These are phyloP conservation scores for Antechinus flavipes DNA, from an alignment of 2,113 vertebrate genomes.

Conservation along the genomic window DNA sequence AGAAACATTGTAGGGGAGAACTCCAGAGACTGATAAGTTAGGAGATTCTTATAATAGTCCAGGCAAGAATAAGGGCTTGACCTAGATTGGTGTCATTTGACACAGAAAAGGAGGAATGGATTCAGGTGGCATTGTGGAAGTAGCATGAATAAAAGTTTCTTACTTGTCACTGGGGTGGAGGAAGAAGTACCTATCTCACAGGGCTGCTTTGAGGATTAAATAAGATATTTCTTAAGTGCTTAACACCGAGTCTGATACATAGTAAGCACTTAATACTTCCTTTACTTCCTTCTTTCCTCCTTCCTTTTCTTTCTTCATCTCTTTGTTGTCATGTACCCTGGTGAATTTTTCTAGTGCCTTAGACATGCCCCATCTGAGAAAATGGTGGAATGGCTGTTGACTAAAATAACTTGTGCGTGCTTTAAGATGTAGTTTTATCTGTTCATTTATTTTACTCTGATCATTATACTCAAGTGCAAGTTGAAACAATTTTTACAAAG, in stretches of 20 bases:
- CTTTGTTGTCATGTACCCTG: neutral
- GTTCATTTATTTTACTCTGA: neutral
- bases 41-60: neutral
- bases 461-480: neutral
- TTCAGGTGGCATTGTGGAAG: neutral
- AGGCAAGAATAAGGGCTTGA: neutral
- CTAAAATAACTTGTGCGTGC: neutral
- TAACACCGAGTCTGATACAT: neutral
- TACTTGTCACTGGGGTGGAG: neutral
- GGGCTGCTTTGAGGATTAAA: neutral
- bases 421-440: neutral
- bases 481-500: neutral
- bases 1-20: neutral
- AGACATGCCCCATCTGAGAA: neutral
- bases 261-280: neutral
- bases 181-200: neutral
- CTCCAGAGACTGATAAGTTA: neutral
- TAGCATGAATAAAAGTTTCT: neutral
- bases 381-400: neutral
- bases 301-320: neutral
- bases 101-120: neutral
- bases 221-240: neutral
- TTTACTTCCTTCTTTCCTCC: neutral
- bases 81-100: neutral
- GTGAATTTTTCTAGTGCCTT: neutral